These are phyloP conservation scores for Diachasmimorpha longicaudata DNA, from an alignment of 1,140 invertebrate genomes.

Conservation along the genomic window DNA sequence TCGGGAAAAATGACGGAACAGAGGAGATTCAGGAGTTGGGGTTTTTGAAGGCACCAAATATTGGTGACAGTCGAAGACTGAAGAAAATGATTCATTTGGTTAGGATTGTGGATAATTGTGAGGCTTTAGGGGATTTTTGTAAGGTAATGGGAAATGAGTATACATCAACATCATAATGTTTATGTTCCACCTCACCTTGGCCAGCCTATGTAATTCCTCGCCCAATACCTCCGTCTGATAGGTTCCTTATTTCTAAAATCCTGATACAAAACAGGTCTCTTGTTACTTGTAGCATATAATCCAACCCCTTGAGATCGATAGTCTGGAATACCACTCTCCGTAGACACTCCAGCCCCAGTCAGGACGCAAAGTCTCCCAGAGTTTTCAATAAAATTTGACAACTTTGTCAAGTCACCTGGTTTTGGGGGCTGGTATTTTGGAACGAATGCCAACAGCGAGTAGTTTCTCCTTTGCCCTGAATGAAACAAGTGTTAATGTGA, in stretches of 20 bases:
- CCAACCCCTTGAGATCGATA: conserved; percentile 94
- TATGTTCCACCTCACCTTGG: conserved; percentile 65
- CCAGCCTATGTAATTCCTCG: conserved; percentile 94
- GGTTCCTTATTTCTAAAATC: conserved; percentile 80
- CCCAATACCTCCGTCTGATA: conserved; percentile 89
- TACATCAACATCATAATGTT: no score
- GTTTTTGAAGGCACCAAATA: no score
- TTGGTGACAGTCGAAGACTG: no score
- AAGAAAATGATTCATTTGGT: no score
- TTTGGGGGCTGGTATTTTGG: conserved; percentile 73
- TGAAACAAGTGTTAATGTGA: not conserved
- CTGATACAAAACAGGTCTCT: conserved; percentile 82
- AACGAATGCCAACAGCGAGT: conserved; percentile 65
- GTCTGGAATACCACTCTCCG: conserved; percentile 94
- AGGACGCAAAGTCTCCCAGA: conserved; percentile 74
- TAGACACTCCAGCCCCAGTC: conserved; percentile 95
- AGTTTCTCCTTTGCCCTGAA: not conserved
- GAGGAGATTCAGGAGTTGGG: no score
- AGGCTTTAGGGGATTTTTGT: no score
- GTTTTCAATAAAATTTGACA: conserved; percentile 71
- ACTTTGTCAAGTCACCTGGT: conserved; percentile 66
- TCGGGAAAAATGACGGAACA: no score
- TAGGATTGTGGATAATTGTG: no score
- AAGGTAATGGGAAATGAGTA: no score
- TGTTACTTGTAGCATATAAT: conserved; percentile 83